Conservation (phyloP, 2,797 vertebrate species). For the Rhadinocentrus ornatus region DNA sequence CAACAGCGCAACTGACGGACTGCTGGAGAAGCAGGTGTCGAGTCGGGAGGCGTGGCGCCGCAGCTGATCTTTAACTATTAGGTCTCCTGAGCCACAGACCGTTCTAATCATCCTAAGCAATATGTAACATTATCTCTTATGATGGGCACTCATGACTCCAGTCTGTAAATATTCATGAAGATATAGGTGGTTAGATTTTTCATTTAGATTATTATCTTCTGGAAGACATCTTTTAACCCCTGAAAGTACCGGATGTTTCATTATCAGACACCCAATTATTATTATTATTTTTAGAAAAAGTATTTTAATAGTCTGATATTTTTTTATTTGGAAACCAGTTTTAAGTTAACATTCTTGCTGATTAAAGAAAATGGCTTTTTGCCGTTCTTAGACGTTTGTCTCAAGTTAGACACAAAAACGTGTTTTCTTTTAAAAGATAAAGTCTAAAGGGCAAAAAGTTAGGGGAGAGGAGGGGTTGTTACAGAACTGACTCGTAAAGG, state of each 20-base stretch:
- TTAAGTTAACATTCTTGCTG: background rate
- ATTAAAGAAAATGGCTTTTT: background rate
- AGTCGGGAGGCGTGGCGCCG: conserved; percentile 71
- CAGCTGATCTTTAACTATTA: conserved; percentile 74
- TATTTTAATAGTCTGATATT: background rate
- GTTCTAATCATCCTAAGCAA: background rate
- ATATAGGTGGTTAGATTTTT: background rate
- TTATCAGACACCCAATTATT: background rate
- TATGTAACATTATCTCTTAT: background rate
- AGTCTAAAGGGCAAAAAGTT: background rate
- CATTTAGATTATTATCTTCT: background rate
- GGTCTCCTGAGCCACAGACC: conserved; percentile 37
- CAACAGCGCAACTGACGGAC: conserved; percentile 71
- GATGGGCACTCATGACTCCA: background rate
- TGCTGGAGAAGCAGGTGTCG: conserved; percentile 63
- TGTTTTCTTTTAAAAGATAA: background rate
- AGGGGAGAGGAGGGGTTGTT: background rate
- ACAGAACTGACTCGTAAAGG: background rate
- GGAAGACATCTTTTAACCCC: conserved; percentile 1
- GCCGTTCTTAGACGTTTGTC: no score
- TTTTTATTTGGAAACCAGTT: background rate
- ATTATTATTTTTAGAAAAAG: background rate
- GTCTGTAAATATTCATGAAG: background rate
- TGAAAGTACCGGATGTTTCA: background rate
- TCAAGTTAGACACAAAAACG: no score